Evolutionary conservation across 2,113 vertebrate species (phyloP).

Genomic region (Leucopsar rothschildi): DNA sequence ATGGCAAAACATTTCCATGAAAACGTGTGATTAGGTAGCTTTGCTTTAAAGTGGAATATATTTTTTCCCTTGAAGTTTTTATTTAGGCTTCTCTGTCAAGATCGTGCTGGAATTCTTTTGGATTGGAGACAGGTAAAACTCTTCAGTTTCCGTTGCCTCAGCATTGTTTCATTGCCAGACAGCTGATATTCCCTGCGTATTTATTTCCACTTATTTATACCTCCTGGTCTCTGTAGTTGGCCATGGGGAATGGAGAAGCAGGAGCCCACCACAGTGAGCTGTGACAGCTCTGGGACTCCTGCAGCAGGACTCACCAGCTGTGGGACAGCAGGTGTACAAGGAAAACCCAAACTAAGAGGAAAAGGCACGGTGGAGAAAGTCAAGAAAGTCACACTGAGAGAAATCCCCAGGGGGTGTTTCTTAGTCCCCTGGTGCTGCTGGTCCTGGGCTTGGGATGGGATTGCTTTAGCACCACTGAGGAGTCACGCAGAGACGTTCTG

Average conservation of each 20-base stretch:
- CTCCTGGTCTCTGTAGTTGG: neutral
- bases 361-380: accelerated
- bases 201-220: neutral
- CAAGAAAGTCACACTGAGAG: neutral
- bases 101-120: neutral
- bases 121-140: neutral
- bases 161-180: neutral
- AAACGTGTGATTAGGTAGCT: neutral
- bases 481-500: neutral
- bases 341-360: neutral
- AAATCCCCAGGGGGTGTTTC: neutral
- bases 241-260: neutral
- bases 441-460: neutral
- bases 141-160: neutral
- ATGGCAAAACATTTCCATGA: neutral
- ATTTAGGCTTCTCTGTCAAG: neutral
- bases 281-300: neutral
- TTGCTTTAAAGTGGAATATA: neutral
- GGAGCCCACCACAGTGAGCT: neutral
- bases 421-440: neutral
- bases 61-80: neutral
- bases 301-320: neutral
- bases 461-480: neutral
- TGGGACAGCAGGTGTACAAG: neutral
- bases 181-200: neutral